Conservation (phyloP, 2,113 vertebrate species). For the Riparia riparia region DNA sequence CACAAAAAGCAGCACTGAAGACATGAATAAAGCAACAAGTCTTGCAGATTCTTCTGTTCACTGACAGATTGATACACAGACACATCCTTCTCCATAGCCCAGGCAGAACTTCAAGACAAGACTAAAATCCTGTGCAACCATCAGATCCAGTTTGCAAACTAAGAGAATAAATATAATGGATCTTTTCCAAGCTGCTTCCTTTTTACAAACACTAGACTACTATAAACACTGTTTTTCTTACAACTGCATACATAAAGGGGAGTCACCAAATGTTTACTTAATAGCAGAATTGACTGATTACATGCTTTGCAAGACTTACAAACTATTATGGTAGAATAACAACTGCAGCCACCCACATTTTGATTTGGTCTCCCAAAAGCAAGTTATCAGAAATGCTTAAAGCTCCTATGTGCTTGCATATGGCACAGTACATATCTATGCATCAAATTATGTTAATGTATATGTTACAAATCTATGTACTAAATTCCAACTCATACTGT, state of each 20-base stretch:
- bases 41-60: conserved; percentile 11
- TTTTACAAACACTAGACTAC: background rate
- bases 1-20: conserved; percentile 39
- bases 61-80: conserved; percentile 16
- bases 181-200: background rate
- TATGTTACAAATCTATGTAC: background rate
- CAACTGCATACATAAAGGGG: background rate
- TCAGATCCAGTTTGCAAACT: background rate
- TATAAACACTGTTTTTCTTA: background rate
- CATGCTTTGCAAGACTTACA: background rate
- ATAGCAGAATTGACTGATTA: background rate
- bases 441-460: background rate
- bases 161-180: background rate
- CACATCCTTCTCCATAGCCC: conserved; percentile 17
- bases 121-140: background rate
- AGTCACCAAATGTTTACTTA: background rate
- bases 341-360: background rate
- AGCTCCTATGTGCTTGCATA: background rate
- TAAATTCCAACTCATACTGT: background rate
- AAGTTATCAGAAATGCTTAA: background rate
- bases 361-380: background rate
- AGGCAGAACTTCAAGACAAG: conserved; percentile 27
- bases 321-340: background rate
- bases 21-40: conserved; percentile 26
- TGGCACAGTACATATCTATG: background rate